Conservation (phyloP, 2,113 vertebrate genomes). For the Aspiorhynchus laticeps region DNA sequence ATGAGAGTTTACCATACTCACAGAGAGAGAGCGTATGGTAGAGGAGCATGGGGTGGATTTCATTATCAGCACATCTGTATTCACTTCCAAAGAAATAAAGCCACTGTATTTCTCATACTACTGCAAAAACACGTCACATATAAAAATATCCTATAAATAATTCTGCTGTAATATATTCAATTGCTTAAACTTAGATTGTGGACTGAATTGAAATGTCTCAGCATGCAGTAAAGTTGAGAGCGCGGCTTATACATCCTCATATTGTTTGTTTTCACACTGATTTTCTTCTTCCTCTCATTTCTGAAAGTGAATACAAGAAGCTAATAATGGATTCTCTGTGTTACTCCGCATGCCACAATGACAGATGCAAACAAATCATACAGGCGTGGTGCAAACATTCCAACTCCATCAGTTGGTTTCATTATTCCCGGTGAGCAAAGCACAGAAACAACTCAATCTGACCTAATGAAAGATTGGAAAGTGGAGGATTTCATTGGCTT, state of each 20-base stretch:
- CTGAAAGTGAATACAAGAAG: constrained; percentile 44
- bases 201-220: constrained; percentile 6
- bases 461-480: background rate
- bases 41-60: background rate
- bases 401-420: constrained; percentile 12
- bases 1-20: background rate
- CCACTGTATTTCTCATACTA: background rate
- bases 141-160: constrained; percentile 30
- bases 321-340: constrained; percentile 38
- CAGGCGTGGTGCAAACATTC: constrained; percentile 17
- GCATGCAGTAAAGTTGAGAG: constrained; percentile 19
- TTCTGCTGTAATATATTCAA: constrained; percentile 12
- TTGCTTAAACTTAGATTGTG: constrained; percentile 7
- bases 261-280: background rate
- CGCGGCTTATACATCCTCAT: background rate
- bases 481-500: background rate
- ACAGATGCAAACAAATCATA: constrained; percentile 20
- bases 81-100: constrained; percentile 43
- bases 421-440: constrained; percentile 25
- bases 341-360: constrained; percentile 40
- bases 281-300: constrained; percentile 12
- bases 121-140: constrained; percentile 3
- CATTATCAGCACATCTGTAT: constrained; percentile 47
- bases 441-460: background rate
- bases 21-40: background rate